Evolutionary conservation across 2,888 invertebrate genomes (phyloP).

Genomic region (Macrosoma leucophasiata): DNA sequence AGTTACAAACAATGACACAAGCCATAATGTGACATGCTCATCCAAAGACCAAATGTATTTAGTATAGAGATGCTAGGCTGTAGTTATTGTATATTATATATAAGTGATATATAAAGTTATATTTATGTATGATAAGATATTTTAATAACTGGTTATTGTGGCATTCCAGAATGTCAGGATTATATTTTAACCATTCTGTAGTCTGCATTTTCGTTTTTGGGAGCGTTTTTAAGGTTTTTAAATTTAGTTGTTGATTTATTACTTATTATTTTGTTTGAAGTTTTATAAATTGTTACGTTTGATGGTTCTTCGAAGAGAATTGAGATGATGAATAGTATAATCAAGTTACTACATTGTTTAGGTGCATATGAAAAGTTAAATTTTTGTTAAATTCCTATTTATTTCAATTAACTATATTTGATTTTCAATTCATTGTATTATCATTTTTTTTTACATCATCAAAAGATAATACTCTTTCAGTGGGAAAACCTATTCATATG

Average conservation of each 20-base stretch:
- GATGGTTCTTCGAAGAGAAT: slow-evolving; percentile 50
- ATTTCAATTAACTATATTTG: too few species aligned
- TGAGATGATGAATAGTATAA: too few species aligned
- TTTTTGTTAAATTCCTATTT: too few species aligned
- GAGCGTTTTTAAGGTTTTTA: slow-evolving; percentile 37
- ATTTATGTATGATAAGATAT: slow-evolving; percentile 46
- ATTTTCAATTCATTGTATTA: too few species aligned
- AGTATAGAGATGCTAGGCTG: slow-evolving; percentile 63
- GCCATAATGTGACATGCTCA: slow-evolving; percentile 72
- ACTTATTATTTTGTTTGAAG: slow-evolving; percentile 41
- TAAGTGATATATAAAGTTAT: slow-evolving; percentile 48
- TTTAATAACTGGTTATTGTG: slow-evolving; percentile 41
- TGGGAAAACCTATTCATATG: too few species aligned
- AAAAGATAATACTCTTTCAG: too few species aligned
- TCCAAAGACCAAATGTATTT: slow-evolving; percentile 74
- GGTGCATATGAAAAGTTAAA: too few species aligned
- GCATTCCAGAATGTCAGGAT: slow-evolving; percentile 46
- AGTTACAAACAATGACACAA: slow-evolving; percentile 60
- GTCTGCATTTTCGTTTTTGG: slow-evolving; percentile 31
- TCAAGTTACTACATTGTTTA: too few species aligned
- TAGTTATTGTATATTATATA: slow-evolving; percentile 50
- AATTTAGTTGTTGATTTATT: slow-evolving; percentile 49
- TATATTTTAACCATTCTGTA: slow-evolving; percentile 22
- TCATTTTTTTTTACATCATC: too few species aligned
- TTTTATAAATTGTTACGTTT: slow-evolving; percentile 59